A percentile compares a stretch with the other conserved stretches of the same genome.
These are phyloP conservation scores for Chiridota heheva DNA, from an alignment of 35 echinoderm and acorn worm species.

Conservation along the genomic window DNA sequence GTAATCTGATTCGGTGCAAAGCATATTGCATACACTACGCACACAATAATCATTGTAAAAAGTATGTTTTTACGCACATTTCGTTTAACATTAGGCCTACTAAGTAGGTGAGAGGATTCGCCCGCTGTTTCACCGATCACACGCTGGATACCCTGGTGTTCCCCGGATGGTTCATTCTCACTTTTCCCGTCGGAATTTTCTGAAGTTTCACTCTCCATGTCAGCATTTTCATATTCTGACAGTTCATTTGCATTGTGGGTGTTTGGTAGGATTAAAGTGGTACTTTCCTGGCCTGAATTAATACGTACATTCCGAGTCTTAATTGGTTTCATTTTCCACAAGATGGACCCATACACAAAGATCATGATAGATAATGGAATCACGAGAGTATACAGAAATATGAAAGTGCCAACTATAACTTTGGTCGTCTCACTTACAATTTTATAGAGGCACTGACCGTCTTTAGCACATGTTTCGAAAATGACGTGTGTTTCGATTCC, in stretches of 20 bases:
- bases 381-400: slow-evolving; percentile 34
- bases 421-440: background rate
- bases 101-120: background rate
- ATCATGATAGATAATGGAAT: slow-evolving; percentile 33
- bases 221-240: too few species aligned
- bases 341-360: slow-evolving; percentile 23
- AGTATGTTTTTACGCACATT: slow-evolving; percentile 17
- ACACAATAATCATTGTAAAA: slow-evolving; percentile 22
- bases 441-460: background rate
- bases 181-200: background rate
- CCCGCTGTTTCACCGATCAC: background rate
- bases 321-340: too few species aligned
- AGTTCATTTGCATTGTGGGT: too few species aligned
- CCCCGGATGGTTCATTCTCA: background rate
- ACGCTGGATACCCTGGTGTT: background rate
- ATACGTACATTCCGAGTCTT: too few species aligned
- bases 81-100: background rate
- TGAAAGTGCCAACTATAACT: slow-evolving; percentile 9
- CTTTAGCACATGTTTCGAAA: slow-evolving; percentile 3
- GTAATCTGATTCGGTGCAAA: slow-evolving; percentile 33
- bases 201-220: too few species aligned
- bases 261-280: too few species aligned
- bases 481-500: slow-evolving; percentile 25
- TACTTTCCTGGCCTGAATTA: too few species aligned
- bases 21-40: slow-evolving; percentile 17